phyloP scores from a whole-genome alignment of 2,888 invertebrate genomes.

The Caenorhabditis sp. region DNA sequence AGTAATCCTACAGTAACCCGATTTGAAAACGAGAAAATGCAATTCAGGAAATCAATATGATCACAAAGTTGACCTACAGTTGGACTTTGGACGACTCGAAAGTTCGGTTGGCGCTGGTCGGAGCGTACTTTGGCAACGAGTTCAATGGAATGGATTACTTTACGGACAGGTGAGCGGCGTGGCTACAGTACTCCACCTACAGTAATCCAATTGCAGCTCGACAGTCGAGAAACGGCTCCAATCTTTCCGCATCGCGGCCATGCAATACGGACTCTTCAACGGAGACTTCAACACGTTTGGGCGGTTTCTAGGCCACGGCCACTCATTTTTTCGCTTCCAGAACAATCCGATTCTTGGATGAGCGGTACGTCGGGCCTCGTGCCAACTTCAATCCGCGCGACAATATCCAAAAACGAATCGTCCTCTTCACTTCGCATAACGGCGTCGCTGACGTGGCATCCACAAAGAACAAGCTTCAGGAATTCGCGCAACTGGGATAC shows the following conservation, averaged over 20 bases:
- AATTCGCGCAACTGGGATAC: constrained; percentile 33
- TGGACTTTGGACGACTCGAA: constrained; percentile 43
- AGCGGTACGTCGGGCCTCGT: constrained; percentile 30
- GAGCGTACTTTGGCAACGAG: constrained; percentile 54
- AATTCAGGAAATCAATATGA: constrained; percentile 51
- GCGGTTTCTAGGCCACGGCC: not conserved
- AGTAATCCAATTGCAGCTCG: constrained; percentile 9
- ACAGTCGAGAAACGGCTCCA: constrained; percentile 47
- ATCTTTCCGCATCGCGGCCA: constrained; percentile 42
- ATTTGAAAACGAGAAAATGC: no score
- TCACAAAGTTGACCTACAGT: constrained; percentile 29
- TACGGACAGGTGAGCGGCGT: constrained; percentile 42
- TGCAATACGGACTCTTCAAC: constrained; percentile 48
- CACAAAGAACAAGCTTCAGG: constrained; percentile 22
- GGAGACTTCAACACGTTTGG: constrained; percentile 54
- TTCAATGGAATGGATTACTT: constrained; percentile 51
- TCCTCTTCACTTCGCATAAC: constrained; percentile 44
- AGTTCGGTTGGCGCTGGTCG: constrained; percentile 50
- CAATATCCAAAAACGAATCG: constrained; percentile 40
- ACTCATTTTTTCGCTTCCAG: constrained; percentile 21
- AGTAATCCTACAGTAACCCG: not conserved
- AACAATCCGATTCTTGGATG: constrained; percentile 50
- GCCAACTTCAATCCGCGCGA: constrained; percentile 32
- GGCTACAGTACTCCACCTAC: not conserved
- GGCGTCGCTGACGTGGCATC: constrained; percentile 30